Conservation (phyloP, 1,140 invertebrate species). For the Matsumurasca onukii region DNA sequence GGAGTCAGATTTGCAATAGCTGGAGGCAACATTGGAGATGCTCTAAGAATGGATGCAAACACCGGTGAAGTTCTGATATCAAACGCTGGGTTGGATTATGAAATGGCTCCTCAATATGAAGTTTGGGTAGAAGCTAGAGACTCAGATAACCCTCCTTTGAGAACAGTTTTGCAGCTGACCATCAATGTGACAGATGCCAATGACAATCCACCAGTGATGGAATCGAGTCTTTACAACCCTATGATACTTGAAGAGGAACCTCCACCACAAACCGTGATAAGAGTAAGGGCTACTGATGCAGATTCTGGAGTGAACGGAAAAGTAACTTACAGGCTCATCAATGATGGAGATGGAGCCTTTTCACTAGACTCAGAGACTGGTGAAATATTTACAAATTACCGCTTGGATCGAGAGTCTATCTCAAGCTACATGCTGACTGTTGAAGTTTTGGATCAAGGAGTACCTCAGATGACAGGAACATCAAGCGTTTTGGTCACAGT, state of each 20-base stretch:
- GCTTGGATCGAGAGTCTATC: slow-evolving; percentile 87
- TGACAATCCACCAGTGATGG: slow-evolving; percentile 86
- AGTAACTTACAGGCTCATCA: slow-evolving; percentile 73
- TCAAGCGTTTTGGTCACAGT: slow-evolving; percentile 83
- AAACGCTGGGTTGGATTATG: slow-evolving; percentile 82
- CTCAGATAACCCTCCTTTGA: slow-evolving; percentile 74
- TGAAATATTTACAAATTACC: slow-evolving; percentile 79
- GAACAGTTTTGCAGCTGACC: slow-evolving; percentile 71
- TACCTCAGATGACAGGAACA: slow-evolving; percentile 76
- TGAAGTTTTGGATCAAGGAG: slow-evolving; percentile 84
- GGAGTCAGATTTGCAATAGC: slow-evolving; percentile 80
- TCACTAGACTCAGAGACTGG: slow-evolving; percentile 77
- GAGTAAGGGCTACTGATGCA: slow-evolving; percentile 78
- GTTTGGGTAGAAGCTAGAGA: slow-evolving; percentile 92
- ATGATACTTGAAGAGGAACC: slow-evolving; percentile 83
- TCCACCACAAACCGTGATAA: slow-evolving; percentile 73
- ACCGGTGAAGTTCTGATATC: slow-evolving; percentile 78
- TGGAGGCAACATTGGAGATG: slow-evolving; percentile 86
- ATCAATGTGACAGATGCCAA: slow-evolving; percentile 91
- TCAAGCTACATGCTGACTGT: slow-evolving; percentile 80
- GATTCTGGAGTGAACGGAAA: slow-evolving; percentile 87
- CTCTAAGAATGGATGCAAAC: slow-evolving; percentile 74
- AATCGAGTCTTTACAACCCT: slow-evolving; percentile 77
- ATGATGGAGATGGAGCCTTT: slow-evolving; percentile 77
- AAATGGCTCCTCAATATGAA: slow-evolving; percentile 79